These are phyloP conservation scores for Diarsia brunnea DNA, from an alignment of 2,888 invertebrate genomes.

Conservation along the genomic window DNA sequence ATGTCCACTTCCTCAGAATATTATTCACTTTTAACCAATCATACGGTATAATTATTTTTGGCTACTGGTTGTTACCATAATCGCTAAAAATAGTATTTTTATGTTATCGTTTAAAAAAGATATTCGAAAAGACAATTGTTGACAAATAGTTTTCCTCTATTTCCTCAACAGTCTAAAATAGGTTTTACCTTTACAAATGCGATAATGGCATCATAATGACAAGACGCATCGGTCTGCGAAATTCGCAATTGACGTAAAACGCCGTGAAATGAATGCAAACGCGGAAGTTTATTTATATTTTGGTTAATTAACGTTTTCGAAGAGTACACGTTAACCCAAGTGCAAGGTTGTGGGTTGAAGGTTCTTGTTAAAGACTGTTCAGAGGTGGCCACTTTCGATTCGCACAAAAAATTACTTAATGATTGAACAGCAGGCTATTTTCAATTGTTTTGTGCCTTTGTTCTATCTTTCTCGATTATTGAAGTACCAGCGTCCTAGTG, in stretches of 20 bases:
- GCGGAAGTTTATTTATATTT: slow-evolving; percentile 48
- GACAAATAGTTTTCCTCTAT: not conserved
- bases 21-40: too few species aligned
- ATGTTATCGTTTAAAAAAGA: too few species aligned
- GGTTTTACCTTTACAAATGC: not conserved
- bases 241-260: slow-evolving; percentile 24
- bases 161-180: slow-evolving; percentile 5
- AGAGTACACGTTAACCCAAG: slow-evolving; percentile 31
- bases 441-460: not conserved
- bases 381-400: slow-evolving; percentile 31
- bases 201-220: slow-evolving; percentile 18
- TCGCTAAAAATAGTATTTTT: too few species aligned
- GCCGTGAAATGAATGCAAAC: slow-evolving; percentile 44
- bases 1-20: too few species aligned
- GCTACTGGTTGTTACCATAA: too few species aligned
- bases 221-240: not conserved
- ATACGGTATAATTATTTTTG: too few species aligned
- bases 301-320: slow-evolving; percentile 19
- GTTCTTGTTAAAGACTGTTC: not conserved
- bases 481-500: too few species aligned
- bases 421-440: not conserved
- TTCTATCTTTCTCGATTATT: not conserved
- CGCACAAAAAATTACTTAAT: not conserved
- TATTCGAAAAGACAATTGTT: too few species aligned
- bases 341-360: slow-evolving; percentile 45